phyloP scores from a whole-genome alignment of 1,140 invertebrate species.

The Pogonognathellus flavescens region DNA sequence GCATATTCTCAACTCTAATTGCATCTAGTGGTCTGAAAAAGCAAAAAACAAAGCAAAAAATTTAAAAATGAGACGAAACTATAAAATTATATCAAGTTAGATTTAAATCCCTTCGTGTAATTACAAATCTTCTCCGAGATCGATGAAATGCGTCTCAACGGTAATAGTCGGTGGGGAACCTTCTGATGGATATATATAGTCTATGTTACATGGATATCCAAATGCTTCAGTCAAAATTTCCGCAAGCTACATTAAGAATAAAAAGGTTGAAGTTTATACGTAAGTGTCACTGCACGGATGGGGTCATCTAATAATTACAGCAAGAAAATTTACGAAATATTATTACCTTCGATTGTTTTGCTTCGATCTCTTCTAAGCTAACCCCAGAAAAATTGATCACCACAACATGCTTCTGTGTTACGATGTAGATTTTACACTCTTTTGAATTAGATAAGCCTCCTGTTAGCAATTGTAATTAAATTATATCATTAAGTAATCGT shows the following conservation, averaged over 20 bases:
- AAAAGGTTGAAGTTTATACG: background rate
- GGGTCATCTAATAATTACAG: background rate
- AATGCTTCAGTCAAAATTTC: constrained; percentile 35
- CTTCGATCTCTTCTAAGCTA: background rate
- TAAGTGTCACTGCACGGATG: background rate
- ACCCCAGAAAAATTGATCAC: background rate
- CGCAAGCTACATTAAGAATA: constrained; percentile 44
- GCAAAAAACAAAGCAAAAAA: background rate
- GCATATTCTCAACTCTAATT: background rate
- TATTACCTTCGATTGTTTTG: too few relatives aligned
- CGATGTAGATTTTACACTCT: background rate
- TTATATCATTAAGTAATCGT: background rate
- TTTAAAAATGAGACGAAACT: background rate
- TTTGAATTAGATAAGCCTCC: background rate
- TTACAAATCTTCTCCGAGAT: constrained; percentile 38
- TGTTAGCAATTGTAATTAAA: background rate
- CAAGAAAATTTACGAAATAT: background rate
- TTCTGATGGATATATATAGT: background rate
- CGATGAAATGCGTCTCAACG: constrained; percentile 59
- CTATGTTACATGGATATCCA: constrained; percentile 27
- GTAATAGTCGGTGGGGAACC: background rate
- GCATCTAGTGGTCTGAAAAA: background rate
- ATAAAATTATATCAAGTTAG: too few relatives aligned
- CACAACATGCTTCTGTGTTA: background rate
- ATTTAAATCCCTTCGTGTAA: too few relatives aligned